phyloP scores from a whole-genome alignment of 2,888 invertebrate species.

The Laothoe populi region DNA sequence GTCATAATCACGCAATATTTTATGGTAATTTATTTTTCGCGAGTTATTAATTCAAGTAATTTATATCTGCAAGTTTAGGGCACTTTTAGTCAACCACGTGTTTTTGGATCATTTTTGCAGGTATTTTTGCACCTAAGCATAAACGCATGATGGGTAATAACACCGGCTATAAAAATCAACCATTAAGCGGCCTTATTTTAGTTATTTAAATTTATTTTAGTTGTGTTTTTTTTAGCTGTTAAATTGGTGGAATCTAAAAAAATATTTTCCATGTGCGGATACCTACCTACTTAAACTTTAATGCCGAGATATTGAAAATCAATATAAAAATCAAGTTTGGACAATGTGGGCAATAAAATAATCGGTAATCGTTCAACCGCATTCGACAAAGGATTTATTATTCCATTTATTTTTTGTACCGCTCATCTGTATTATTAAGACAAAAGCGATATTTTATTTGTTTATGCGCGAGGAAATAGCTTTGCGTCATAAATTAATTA shows the following conservation, averaged over 20 bases:
- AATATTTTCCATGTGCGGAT: conserved; percentile 47
- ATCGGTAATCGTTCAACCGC: conserved; percentile 40
- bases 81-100: conserved; percentile 58
- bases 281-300: conserved; percentile 51
- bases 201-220: too few relatives aligned
- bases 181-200: conserved; percentile 59
- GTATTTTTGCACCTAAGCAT: too few relatives aligned
- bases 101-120: conserved; percentile 60
- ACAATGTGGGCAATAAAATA: conserved; percentile 48
- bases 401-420: conserved; percentile 22
- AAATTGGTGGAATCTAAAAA: conserved; percentile 52
- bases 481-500: conserved; percentile 18
- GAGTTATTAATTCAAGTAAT: conserved; percentile 61
- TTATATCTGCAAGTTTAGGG: conserved; percentile 58
- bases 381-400: conserved; percentile 35
- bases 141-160: conserved; percentile 56
- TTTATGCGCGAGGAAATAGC: conserved; percentile 9
- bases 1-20: too few relatives aligned
- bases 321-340: conserved; percentile 47
- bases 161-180: conserved; percentile 55
- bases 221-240: conserved; percentile 51
- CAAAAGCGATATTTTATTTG: conserved; percentile 24
- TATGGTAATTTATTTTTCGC: too few relatives aligned
- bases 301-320: conserved; percentile 50
- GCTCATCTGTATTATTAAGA: conserved; percentile 12